Percentiles rank a stretch among this genome's conserved stretches.
These are phyloP conservation scores for Trididemnum miniatum DNA, from an alignment of 23 tunicate genomes.

Conservation along the genomic window DNA sequence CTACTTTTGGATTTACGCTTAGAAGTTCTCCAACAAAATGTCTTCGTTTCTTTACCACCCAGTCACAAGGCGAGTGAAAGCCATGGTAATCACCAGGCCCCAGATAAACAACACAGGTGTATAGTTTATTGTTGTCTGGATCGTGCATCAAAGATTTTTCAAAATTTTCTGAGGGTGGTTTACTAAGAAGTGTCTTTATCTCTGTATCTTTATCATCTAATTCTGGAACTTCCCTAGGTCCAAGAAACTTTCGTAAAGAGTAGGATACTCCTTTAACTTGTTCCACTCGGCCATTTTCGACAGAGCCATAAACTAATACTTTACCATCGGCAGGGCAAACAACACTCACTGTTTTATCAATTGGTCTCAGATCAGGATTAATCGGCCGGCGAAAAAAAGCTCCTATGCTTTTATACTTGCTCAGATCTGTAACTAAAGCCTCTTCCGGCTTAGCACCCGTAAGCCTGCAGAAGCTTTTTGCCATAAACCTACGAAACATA, in stretches of 20 bases:
- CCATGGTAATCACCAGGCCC: constrained; percentile 95
- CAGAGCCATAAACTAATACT: constrained; percentile 57
- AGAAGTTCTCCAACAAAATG: constrained; percentile 94
- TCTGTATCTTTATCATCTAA: constrained; percentile 1
- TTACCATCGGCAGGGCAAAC: constrained; percentile 88
- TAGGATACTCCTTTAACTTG: constrained; percentile 89
- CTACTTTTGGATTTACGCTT: constrained; percentile 89
- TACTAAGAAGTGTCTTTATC: background rate
- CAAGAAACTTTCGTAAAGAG: constrained; percentile 84
- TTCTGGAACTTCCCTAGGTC: constrained; percentile 53
- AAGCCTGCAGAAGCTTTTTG: constrained; percentile 24
- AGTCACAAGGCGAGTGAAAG: constrained; percentile 88
- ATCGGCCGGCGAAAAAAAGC: constrained; percentile 84
- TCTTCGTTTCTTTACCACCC: constrained; percentile 69
- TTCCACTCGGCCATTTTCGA: constrained; percentile 64
- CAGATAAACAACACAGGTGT: constrained; percentile 84
- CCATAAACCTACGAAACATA: constrained; percentile 16
- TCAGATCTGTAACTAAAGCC: constrained; percentile 64
- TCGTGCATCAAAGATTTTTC: constrained; percentile 62
- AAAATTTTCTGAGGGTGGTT: constrained; percentile 26
- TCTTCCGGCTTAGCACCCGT: constrained; percentile 77
- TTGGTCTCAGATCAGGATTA: constrained; percentile 55
- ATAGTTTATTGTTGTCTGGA: constrained; percentile 73
- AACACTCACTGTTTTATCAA: constrained; percentile 36
- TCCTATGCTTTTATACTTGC: constrained; percentile 49